These are phyloP conservation scores for Polia nebulosa DNA, from an alignment of 2,888 invertebrate genomes.

Conservation along the genomic window DNA sequence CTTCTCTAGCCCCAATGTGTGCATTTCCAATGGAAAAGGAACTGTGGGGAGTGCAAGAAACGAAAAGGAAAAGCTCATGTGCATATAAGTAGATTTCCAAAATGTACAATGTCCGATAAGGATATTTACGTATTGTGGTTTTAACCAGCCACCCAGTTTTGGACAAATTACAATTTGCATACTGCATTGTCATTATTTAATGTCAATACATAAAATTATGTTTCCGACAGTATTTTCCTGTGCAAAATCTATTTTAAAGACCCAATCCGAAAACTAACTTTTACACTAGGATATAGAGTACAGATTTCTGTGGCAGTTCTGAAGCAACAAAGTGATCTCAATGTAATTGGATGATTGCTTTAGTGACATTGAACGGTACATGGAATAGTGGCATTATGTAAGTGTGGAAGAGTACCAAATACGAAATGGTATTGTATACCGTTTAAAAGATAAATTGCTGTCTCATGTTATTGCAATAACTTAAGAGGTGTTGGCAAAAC, in stretches of 20 bases:
- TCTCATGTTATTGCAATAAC: not conserved
- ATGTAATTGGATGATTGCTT: slow-evolving; percentile 77
- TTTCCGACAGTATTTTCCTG: slow-evolving; percentile 50
- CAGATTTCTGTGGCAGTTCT: slow-evolving; percentile 57
- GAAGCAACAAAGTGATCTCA: slow-evolving; percentile 59
- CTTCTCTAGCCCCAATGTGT: not conserved
- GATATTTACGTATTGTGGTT: not conserved
- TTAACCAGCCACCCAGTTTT: not conserved
- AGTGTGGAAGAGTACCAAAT: slow-evolving; percentile 31
- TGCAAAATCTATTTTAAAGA: slow-evolving; percentile 30
- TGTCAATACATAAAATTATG: slow-evolving; percentile 44
- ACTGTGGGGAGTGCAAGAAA: not conserved
- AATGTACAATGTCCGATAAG: not conserved
- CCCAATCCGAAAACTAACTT: slow-evolving; percentile 15
- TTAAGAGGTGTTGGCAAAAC: not conserved
- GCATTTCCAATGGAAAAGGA: no score
- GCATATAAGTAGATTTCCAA: not conserved
- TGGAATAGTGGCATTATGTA: slow-evolving; percentile 56
- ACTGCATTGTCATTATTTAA: slow-evolving; percentile 29
- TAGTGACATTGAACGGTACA: slow-evolving; percentile 72
- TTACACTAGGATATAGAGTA: slow-evolving; percentile 19
- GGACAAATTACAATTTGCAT: slow-evolving; percentile 17
- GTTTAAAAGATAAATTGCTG: slow-evolving; percentile 23
- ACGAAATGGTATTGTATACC: slow-evolving; percentile 23
- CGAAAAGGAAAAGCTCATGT: not conserved